Evolutionary conservation across 2,113 vertebrate species (phyloP).

Genomic region (Panthera uncia): DNA sequence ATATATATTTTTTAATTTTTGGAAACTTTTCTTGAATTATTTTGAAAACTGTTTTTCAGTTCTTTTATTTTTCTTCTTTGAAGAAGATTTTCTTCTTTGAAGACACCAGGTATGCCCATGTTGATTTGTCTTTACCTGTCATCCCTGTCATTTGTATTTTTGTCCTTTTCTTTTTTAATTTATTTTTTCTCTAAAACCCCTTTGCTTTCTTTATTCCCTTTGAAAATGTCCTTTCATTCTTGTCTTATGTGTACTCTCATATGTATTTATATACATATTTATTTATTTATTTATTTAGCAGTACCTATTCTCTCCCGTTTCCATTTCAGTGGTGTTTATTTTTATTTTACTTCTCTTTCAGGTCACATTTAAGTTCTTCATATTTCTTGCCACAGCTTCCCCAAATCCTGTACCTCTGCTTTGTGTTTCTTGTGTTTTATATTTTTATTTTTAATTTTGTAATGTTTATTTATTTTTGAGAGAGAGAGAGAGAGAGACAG

Average conservation of each 20-base stretch:
- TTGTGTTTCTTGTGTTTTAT: neutral
- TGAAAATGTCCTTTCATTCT: neutral
- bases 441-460: neutral
- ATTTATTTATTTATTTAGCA: neutral
- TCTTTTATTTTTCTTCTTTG: constrained; percentile 31
- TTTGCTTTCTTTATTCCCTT: neutral
- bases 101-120: neutral
- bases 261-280: neutral
- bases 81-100: neutral
- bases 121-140: neutral
- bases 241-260: neutral
- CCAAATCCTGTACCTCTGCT: neutral
- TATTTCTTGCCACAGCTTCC: neutral
- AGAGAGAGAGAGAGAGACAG: neutral
- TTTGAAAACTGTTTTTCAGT: neutral
- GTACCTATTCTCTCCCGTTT: neutral
- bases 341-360: constrained; percentile 7
- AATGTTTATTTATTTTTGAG: neutral
- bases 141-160: neutral
- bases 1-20: constrained; percentile 7
- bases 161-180: neutral
- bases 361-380: constrained; percentile 28
- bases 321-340: neutral
- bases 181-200: neutral
- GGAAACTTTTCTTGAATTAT: neutral